phyloP scores from a whole-genome alignment of 2,888 invertebrate species.

The Microchrysa polita region DNA sequence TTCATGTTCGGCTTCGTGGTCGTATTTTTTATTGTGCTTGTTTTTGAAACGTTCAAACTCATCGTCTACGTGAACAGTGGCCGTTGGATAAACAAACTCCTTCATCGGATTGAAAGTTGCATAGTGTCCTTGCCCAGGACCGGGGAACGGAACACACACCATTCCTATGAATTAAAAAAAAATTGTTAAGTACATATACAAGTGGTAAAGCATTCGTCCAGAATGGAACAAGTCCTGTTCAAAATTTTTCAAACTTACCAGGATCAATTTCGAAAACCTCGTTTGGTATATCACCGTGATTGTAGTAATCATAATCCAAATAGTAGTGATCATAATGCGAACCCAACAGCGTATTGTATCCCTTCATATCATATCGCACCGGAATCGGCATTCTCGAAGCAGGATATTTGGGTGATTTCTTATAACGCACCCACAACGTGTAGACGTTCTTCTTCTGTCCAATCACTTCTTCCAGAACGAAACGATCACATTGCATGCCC shows the following conservation, averaged over 20 bases:
- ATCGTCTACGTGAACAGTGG: slow-evolving; percentile 75
- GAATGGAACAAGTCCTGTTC: too few species aligned
- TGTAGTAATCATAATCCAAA: slow-evolving; percentile 78
- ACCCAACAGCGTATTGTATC: slow-evolving; percentile 90
- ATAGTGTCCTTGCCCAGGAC: slow-evolving; percentile 80
- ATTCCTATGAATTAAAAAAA: slow-evolving; percentile 65
- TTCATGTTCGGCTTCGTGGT: slow-evolving; percentile 71
- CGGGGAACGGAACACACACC: slow-evolving; percentile 83
- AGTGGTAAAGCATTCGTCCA: too few species aligned
- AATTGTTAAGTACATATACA: not conserved
- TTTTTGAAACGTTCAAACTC: slow-evolving; percentile 78
- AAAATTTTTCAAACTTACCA: too few species aligned
- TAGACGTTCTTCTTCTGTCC: slow-evolving; percentile 89
- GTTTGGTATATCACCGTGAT: slow-evolving; percentile 73
- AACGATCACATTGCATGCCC: slow-evolving; percentile 80
- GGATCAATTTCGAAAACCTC: slow-evolving; percentile 74
- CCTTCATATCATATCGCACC: slow-evolving; percentile 91
- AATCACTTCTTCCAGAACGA: slow-evolving; percentile 74
- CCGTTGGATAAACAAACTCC: slow-evolving; percentile 82
- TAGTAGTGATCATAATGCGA: slow-evolving; percentile 97
- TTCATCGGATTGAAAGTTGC: slow-evolving; percentile 93
- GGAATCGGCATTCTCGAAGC: slow-evolving; percentile 71
- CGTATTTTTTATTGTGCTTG: slow-evolving; percentile 77
- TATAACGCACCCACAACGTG: slow-evolving; percentile 85
- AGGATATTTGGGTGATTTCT: slow-evolving; percentile 68